Conservation (phyloP, 2,797 vertebrate species). For the Pagetopsis macropterus region DNA sequence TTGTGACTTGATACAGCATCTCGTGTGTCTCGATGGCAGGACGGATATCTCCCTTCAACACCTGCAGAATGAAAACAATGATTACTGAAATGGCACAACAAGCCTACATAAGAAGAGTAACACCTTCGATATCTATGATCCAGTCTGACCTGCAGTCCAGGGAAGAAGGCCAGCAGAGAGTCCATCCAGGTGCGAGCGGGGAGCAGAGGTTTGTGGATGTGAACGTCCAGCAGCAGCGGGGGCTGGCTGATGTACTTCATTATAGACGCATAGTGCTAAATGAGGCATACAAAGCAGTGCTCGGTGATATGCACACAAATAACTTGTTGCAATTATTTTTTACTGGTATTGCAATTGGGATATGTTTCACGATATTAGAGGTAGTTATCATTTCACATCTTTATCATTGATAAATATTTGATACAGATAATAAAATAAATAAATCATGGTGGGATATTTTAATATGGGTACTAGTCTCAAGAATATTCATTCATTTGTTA, state of each 20-base stretch:
- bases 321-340: no score
- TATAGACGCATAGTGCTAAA: constrained; percentile 97
- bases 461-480: no score
- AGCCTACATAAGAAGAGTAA: neutral
- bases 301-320: neutral
- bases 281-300: constrained; percentile 19
- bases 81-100: constrained; percentile 3
- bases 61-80: constrained; percentile 75
- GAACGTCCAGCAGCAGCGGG: constrained; percentile 94
- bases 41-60: constrained; percentile 96
- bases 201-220: constrained; percentile 98
- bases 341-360: no score
- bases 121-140: neutral
- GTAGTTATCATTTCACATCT: no score
- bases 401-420: no score
- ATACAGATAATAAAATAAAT: no score
- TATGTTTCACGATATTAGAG: no score
- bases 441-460: no score
- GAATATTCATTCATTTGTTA: no score
- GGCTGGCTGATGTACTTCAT: constrained; percentile 99
- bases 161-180: constrained; percentile 96
- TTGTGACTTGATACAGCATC: constrained; percentile 99
- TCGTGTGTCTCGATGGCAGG: constrained; percentile 99
- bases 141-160: constrained; percentile 92
- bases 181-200: constrained; percentile 99